A percentile compares a stretch with the other conserved stretches of the same genome.
Evolutionary conservation across 2,113 vertebrate genomes (phyloP).

Genomic region (Pelecanoides urinatrix): DNA sequence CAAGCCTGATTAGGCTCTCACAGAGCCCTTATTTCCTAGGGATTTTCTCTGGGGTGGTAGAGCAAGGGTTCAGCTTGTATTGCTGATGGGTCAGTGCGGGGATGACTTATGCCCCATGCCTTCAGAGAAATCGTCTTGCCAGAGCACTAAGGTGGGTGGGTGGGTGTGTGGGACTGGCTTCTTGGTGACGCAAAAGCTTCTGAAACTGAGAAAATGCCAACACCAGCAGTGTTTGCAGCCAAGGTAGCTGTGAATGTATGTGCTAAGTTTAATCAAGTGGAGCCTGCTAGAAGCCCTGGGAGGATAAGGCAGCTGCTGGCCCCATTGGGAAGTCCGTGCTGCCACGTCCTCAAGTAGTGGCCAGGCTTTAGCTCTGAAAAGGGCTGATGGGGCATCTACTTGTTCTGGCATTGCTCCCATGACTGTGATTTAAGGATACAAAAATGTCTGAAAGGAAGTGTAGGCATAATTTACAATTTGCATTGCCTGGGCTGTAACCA

Average conservation of each 20-base stretch:
- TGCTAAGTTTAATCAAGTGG: not conserved
- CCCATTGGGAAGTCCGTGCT: not conserved
- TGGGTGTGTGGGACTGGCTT: not conserved
- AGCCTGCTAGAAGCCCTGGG: not conserved
- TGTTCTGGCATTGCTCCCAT: not conserved
- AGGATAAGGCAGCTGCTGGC: not conserved
- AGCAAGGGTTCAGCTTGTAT: not conserved
- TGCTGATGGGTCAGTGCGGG: not conserved
- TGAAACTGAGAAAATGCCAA: not conserved
- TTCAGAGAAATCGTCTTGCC: not conserved
- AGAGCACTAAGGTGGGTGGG: not conserved
- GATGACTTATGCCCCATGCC: fast-evolving
- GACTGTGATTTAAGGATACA: not conserved
- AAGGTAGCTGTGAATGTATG: not conserved
- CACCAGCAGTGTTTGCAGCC: not conserved
- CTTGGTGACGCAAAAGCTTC: not conserved
- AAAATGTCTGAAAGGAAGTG: not conserved
- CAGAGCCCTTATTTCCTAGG: not conserved
- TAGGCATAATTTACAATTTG: not conserved
- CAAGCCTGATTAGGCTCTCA: not conserved
- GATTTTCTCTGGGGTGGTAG: not conserved
- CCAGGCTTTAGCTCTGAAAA: not conserved
- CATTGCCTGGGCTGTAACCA: not conserved
- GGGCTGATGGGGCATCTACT: not conserved
- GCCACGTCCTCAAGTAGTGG: not conserved